A percentile compares a stretch with the other conserved stretches of the same genome.
phyloP scores from a whole-genome alignment of 2,113 vertebrate genomes.

The Etheostoma cragini region DNA sequence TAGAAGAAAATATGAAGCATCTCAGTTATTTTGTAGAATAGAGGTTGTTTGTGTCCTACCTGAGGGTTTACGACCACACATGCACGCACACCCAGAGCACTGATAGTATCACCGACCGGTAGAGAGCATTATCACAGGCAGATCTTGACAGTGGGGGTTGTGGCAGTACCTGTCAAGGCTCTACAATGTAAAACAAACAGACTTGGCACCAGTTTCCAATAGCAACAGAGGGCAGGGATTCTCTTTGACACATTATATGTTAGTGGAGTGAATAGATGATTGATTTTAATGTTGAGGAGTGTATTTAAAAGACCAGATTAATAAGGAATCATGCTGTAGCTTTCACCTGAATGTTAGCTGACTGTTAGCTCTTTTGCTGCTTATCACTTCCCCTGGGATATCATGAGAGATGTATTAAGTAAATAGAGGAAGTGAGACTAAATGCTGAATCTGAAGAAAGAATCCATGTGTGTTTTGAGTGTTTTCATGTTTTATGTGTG shows the following conservation, averaged over 20 bases:
- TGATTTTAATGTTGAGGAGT: slow-evolving; percentile 18
- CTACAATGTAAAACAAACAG: slow-evolving; percentile 11
- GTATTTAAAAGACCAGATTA: slow-evolving; percentile 15
- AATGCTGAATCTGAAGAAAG: slow-evolving; percentile 14
- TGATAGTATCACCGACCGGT: slow-evolving; percentile 47
- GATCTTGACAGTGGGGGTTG: slow-evolving; percentile 40
- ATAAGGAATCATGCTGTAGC: neutral
- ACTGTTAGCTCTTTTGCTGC: neutral
- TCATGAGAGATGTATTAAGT: neutral
- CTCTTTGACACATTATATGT: neutral
- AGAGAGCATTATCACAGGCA: slow-evolving; percentile 38
- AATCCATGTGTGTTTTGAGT: slow-evolving; percentile 18
- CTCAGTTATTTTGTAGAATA: neutral
- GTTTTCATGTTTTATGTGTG: slow-evolving; percentile 21
- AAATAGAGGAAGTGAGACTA: slow-evolving; percentile 19
- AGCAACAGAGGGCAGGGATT: slow-evolving; percentile 10
- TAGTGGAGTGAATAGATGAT: neutral
- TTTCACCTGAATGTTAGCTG: slow-evolving; percentile 1
- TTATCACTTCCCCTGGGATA: neutral
- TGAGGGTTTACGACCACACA: slow-evolving; percentile 22
- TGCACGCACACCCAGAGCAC: neutral
- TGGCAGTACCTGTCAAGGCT: slow-evolving; percentile 27
- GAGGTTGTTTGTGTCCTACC: slow-evolving; percentile 25
- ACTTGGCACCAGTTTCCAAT: slow-evolving; percentile 14
- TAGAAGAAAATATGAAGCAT: neutral